Base-by-base conservation (phyloP, 2,797 vertebrate genomes). In the Karalla daura region DNA sequence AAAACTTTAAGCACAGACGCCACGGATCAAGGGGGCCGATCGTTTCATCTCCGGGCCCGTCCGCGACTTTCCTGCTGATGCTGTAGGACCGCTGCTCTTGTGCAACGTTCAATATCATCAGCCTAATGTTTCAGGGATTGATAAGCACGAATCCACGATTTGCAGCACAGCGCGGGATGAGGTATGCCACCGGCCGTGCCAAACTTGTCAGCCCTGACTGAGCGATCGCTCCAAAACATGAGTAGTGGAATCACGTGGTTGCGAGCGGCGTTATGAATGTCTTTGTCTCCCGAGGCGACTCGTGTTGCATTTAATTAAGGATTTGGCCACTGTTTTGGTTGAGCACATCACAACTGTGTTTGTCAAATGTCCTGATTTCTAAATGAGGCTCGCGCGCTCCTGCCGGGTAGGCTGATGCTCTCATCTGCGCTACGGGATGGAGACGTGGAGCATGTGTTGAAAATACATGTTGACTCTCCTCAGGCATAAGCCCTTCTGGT, bases 401-500 rank as follows among this genome's bases (percentile, higher is more conserved):
- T 63, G 33, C 25, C 43, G 8, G 15, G 28, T 17, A 50, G 33
- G 12, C 17, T 46, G 21, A 50, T n/a, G n/a, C 30, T 13, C 9
- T 20, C 33, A 64, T 41, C 30, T 23, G 58, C n/a, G 44, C 23
- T 46, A 35, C 59, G 46, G 50, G 44, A 14, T 59, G 44, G 14
- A 65, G 13, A 62, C 24, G n/a, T n/a, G n/a, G n/a, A 51, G 17
- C 25, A 33, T 43, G 39, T 33, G 5, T 32, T 60, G 12, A 61
- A 70, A 63, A 61, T 44, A 72, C 2, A 70, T 15, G 28, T 27
- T n/a, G 6, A 4, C 14, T 56, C 40, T 51, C 63, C 40, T 47
- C 24, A 28, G 47, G 24, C 18, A 43, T 17, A 41, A 39, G 5
- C 6, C 28, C 35, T 27, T 28, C 27, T 30, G 18, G n/a, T 15